These are phyloP conservation scores for Brachystomella parvula DNA, from an alignment of 1,140 invertebrate genomes.

Conservation along the genomic window DNA sequence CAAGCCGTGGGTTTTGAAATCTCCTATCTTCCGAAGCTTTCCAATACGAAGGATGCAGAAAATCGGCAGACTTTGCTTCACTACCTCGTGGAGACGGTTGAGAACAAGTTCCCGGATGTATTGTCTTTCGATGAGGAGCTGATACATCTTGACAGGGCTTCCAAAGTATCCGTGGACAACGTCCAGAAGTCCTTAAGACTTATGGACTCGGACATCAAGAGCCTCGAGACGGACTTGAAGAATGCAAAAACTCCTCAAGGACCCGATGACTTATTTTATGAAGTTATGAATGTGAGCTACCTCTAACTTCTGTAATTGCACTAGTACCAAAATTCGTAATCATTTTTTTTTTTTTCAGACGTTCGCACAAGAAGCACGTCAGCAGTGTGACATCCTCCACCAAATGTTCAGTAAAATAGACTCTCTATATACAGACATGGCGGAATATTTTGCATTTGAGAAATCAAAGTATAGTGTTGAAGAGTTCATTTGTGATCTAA, in stretches of 20 bases:
- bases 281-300: conserved; percentile 70
- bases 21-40: conserved; percentile 86
- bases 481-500: conserved; percentile 92
- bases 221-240: conserved; percentile 77
- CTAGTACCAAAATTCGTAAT: conserved; percentile 5
- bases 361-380: conserved; percentile 69
- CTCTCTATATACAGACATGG: conserved; percentile 66
- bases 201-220: conserved; percentile 77
- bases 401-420: conserved; percentile 95
- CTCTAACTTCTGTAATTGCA: conserved; percentile 15
- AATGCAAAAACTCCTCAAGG: conserved; percentile 67
- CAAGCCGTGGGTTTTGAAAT: conserved; percentile 95
- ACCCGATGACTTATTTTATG: conserved; percentile 69
- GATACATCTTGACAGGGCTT: conserved; percentile 71
- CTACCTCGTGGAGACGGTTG: conserved; percentile 79
- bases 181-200: conserved; percentile 73
- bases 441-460: conserved; percentile 90
- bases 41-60: conserved; percentile 87
- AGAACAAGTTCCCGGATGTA: conserved; percentile 77
- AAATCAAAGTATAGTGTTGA: conserved; percentile 87
- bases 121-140: conserved; percentile 79
- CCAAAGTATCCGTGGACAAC: conserved; percentile 74
- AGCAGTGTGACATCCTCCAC: conserved; percentile 76
- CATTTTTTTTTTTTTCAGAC: conserved; percentile 43
- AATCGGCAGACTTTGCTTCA: conserved; percentile 89